Evolutionary conservation across 2,888 invertebrate genomes (phyloP), one percentile per base, ranked within the genome.

Genomic region (Caenorhabditis uteleia): DNA sequence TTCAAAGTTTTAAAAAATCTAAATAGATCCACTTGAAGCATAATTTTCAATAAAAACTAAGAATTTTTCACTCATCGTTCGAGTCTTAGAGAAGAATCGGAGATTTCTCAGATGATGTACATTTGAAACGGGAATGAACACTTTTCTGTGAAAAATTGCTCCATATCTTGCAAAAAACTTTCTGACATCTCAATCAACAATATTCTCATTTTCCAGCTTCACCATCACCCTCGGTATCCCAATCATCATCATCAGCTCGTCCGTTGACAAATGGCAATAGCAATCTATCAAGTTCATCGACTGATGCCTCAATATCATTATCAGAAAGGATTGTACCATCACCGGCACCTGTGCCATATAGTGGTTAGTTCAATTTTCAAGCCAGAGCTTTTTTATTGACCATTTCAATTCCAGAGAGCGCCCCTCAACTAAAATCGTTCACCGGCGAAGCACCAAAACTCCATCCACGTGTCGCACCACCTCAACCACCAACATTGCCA

Each of bases 201-300:
- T n/a, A n/a, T n/a, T n/a, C n/a, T n/a, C n/a, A n/a, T n/a, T n/a
- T n/a, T n/a, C n/a, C n/a, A 39, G 25, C 60, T 7, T 46, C 55
- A 16, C 38, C 60, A 36, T 47, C 62, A 25, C 54, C 68, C 10
- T 69, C 70, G 3, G 43, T 43, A 8, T 61, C 68, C 3, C 26
- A 58, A 4, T 65, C 68, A 1, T 62, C 64, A 20, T 56, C 65
- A n/a, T 54, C 54, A 14, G 51, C 53, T 44, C 65, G 49, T 18
- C 56, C 64, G 10, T 39, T 53, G 23, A 58, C 64, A n/a, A 54
- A 54, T 23, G 64, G 58, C 27, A 58, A 58, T 36, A 50, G 16
- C 25, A 27, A 54, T 21, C 42, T 65, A 25, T 65, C 65, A 7
- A 33, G 26, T 12, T 43, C 59, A 6, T 65, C 65, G 3, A 50